Conservation (phyloP, 2,888 invertebrate species). For the Philereme vetulata region DNA sequence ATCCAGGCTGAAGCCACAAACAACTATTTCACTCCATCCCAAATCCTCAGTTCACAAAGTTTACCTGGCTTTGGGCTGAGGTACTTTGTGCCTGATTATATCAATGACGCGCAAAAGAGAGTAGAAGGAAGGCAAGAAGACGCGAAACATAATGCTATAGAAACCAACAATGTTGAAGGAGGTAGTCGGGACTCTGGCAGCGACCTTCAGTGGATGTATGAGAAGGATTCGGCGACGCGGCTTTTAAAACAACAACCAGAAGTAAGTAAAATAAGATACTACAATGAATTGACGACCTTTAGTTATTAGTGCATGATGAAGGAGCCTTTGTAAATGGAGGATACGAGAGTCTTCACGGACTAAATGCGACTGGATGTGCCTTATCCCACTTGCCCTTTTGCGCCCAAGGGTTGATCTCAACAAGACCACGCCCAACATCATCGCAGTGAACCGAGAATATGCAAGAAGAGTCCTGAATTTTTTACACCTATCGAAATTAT, state of each 20-base stretch:
- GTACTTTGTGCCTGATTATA: constrained; percentile 68
- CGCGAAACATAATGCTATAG: constrained; percentile 64
- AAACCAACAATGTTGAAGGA: constrained; percentile 57
- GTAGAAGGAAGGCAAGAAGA: constrained; percentile 62
- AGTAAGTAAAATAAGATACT: constrained; percentile 49
- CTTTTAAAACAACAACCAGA: constrained; percentile 59
- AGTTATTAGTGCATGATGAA: background rate
- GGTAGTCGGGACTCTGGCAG: constrained; percentile 53
- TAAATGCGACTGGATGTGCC: too few relatives aligned
- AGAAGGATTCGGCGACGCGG: constrained; percentile 67
- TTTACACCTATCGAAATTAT: too few relatives aligned
- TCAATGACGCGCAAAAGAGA: constrained; percentile 47
- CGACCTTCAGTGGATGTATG: constrained; percentile 71
- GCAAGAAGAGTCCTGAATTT: too few relatives aligned
- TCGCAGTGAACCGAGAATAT: too few relatives aligned
- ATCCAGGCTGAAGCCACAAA: constrained; percentile 47
- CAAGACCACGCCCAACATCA: too few relatives aligned
- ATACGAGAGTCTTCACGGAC: too few relatives aligned
- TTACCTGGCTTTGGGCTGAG: constrained; percentile 71
- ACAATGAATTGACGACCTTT: background rate
- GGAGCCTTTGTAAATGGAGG: too few relatives aligned
- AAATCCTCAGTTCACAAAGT: constrained; percentile 67
- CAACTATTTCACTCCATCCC: constrained; percentile 61
- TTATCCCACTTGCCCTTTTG: too few relatives aligned
- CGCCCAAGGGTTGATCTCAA: too few relatives aligned